A percentile compares a stretch with the other conserved stretches of the same genome.
Evolutionary conservation across 2,797 vertebrate species (phyloP).

Genomic region (Hypotaenidia okinawae): DNA sequence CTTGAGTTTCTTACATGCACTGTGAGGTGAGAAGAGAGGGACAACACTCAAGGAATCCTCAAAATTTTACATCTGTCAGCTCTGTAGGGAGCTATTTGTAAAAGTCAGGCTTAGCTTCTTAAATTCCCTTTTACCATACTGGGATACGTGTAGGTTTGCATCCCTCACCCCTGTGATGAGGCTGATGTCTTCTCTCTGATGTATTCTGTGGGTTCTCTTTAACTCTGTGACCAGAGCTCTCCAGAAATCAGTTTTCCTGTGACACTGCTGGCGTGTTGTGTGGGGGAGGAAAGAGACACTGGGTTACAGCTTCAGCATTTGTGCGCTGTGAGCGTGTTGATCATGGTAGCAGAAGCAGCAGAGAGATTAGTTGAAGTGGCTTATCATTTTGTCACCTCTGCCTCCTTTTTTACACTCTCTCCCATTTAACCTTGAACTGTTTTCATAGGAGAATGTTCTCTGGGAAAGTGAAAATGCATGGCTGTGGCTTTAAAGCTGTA

Average conservation of each 20-base stretch:
- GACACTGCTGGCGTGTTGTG: neutral
- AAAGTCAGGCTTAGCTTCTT: neutral
- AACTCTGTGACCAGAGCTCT: neutral
- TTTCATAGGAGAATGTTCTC: neutral
- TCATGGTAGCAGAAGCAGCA: neutral
- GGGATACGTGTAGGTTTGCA: neutral
- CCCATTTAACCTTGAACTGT: neutral
- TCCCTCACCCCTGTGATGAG: neutral
- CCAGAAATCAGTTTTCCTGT: neutral
- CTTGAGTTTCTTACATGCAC: neutral
- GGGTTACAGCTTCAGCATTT: neutral
- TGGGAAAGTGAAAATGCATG: neutral
- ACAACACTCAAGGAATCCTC: neutral
- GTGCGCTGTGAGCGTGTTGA: neutral
- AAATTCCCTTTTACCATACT: neutral
- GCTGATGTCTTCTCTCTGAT: neutral
- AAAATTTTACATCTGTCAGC: neutral
- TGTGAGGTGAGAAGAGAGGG: neutral
- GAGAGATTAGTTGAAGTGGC: neutral
- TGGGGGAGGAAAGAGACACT: neutral
- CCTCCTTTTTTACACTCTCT: neutral
- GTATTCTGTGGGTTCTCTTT: neutral
- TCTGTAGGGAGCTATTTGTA: neutral
- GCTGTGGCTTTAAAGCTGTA: neutral
- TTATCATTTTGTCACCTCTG: neutral